These are phyloP conservation scores for Cisticola juncidis DNA, from an alignment of 2,113 vertebrate species.

Conservation along the genomic window DNA sequence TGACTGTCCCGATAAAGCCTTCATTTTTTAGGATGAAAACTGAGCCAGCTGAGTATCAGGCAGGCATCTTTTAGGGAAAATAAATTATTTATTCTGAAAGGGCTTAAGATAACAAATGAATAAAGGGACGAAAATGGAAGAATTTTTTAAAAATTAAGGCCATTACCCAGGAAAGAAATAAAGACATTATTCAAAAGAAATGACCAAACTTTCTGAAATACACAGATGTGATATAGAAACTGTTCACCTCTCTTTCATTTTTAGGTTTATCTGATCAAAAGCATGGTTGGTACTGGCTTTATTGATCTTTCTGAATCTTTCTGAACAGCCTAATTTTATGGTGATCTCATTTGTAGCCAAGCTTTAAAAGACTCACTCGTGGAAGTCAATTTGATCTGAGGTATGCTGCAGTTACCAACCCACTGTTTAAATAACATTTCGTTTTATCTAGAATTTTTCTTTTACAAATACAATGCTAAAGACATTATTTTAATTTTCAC, in stretches of 20 bases:
- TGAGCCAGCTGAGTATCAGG: neutral
- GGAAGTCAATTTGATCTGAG: neutral
- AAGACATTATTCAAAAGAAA: neutral
- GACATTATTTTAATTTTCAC: conserved; percentile 28
- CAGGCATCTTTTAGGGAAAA: neutral
- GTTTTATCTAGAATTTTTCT: conserved; percentile 18
- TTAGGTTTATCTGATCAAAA: neutral
- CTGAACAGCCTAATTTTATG: neutral
- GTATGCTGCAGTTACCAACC: neutral
- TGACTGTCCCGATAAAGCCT: neutral
- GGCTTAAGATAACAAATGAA: neutral
- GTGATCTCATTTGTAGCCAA: neutral
- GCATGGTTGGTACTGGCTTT: neutral
- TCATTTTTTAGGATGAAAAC: neutral
- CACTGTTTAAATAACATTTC: neutral
- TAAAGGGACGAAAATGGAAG: neutral
- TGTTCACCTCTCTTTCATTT: neutral
- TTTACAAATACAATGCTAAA: neutral
- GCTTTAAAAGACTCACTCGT: neutral
- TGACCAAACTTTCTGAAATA: neutral
- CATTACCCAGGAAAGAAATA: neutral
- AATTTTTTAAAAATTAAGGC: neutral
- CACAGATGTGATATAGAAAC: neutral
- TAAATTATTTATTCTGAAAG: neutral
- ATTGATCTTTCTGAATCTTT: neutral